phyloP scores from a whole-genome alignment of 2,797 vertebrate genomes.

The Bryconaethiops microstoma region DNA sequence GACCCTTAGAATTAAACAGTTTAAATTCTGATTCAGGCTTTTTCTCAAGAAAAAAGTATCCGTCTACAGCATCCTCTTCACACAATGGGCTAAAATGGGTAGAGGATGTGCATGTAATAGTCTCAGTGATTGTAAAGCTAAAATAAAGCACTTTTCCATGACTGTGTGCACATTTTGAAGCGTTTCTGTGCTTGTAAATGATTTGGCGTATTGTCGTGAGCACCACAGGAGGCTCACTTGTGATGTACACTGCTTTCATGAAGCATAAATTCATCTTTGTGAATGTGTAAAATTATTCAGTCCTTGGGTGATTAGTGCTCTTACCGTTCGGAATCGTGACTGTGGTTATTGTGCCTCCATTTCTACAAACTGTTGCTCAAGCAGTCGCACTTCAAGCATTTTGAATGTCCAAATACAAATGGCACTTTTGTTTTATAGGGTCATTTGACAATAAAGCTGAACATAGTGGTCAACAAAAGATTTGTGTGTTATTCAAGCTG shows the following conservation, averaged over 20 bases:
- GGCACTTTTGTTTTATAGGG: neutral
- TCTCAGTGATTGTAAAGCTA: neutral
- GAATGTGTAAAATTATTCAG: slow-evolving; percentile 27
- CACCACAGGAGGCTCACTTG: neutral
- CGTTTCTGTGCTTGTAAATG: slow-evolving; percentile 5
- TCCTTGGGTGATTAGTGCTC: slow-evolving; percentile 30
- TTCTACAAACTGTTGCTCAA: neutral
- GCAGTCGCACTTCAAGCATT: neutral
- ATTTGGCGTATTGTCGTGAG: slow-evolving; percentile 10
- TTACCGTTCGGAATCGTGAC: slow-evolving; percentile 3
- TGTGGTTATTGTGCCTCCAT: slow-evolving; percentile 9
- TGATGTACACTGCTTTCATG: slow-evolving; percentile 7
- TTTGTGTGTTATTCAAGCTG: neutral
- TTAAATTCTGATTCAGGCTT: neutral
- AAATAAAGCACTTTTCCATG: neutral
- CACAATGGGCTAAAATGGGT: neutral
- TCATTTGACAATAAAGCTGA: slow-evolving; percentile 15
- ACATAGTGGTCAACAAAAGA: neutral
- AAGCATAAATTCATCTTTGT: neutral
- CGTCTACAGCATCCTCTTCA: neutral
- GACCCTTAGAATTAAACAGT: neutral
- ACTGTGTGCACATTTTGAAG: neutral
- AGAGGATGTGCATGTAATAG: neutral
- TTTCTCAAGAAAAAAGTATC: neutral
- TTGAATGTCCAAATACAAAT: neutral